Conservation (phyloP, 2,888 invertebrate genomes). For the Leptopilina drosophilae region DNA sequence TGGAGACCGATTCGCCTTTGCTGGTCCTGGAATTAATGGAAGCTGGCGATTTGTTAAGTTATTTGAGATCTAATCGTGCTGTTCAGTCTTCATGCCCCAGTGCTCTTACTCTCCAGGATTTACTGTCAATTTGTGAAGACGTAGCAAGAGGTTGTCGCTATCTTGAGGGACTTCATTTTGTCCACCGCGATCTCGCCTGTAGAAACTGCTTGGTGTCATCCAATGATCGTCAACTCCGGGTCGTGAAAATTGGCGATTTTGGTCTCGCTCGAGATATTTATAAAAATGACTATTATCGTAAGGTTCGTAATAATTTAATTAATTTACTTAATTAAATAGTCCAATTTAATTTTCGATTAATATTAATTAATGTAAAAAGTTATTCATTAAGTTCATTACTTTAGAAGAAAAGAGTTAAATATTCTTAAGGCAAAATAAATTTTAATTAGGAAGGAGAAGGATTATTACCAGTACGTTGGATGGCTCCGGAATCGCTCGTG, state of each 20-base stretch:
- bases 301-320: slow-evolving; percentile 79
- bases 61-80: slow-evolving; percentile 89
- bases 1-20: slow-evolving; percentile 95
- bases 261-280: slow-evolving; percentile 98
- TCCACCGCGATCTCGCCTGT: slow-evolving; percentile 97
- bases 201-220: slow-evolving; percentile 95
- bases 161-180: slow-evolving; percentile 97
- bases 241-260: slow-evolving; percentile 98
- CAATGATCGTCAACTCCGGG: slow-evolving; percentile 82
- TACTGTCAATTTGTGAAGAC: slow-evolving; percentile 95
- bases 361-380: not conserved
- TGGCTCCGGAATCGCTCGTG: slow-evolving; percentile 97
- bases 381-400: not conserved
- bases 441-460: slow-evolving; percentile 79
- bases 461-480: slow-evolving; percentile 96
- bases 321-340: not conserved
- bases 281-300: slow-evolving; percentile 97
- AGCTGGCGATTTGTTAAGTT: slow-evolving; percentile 95
- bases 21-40: slow-evolving; percentile 99
- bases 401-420: no score
- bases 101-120: slow-evolving; percentile 87
- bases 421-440: not conserved
- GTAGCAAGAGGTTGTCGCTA: slow-evolving; percentile 97
- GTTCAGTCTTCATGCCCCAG: slow-evolving; percentile 81
- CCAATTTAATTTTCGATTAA: not conserved